Evolutionary conservation across 2,888 invertebrate species (phyloP), one percentile per base, ranked within the genome.

Genomic region (Lymantria monacha): DNA sequence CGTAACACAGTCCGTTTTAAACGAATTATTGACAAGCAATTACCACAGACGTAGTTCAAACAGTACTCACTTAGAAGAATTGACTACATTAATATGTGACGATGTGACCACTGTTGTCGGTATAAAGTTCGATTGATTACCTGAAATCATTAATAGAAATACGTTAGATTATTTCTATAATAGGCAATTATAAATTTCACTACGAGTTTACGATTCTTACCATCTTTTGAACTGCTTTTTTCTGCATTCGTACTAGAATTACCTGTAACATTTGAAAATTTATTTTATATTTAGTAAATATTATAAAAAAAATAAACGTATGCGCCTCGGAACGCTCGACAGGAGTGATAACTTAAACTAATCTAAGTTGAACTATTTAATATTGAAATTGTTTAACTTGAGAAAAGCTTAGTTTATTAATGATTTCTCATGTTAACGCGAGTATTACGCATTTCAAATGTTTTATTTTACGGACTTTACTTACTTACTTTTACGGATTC

Each of bases 51-150:
- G 12, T 12, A 38, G 7, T 38, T 38, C 15, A 42, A 42, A 14
- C 22, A 22, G 62, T 82, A 90, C 91, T 88, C 74, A 91, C 91
- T 90, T 91, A 81, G 88, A 82, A 57, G 87, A 87, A 87, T 88
- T 91, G 79, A 90, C 87, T 89, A 91, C 84, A 74, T 91, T 91
- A 79, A 90, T 88, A 83, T 91, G 80, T 71, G 92, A 89, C 67
- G 92, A 85, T 69, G 92, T 88, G 80, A 91, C 86, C 74, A 89
- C 87, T 80, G 91, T 87, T 62, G 91, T 88, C 58, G 91, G 89
- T 85, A 90, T 91, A 80, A 88, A 88, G 81, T 87, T 90, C 74
- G 89, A 81, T 70, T 85, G 89, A 83, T 80, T 90, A 81, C 90
- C 91, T 91, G 85, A 43, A 71, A 77, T 57, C 14, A 65, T 64